Evolutionary conservation across 2,113 vertebrate species (phyloP), one percentile per base, ranked within the genome.

Genomic region (Oryzias melastigma): DNA sequence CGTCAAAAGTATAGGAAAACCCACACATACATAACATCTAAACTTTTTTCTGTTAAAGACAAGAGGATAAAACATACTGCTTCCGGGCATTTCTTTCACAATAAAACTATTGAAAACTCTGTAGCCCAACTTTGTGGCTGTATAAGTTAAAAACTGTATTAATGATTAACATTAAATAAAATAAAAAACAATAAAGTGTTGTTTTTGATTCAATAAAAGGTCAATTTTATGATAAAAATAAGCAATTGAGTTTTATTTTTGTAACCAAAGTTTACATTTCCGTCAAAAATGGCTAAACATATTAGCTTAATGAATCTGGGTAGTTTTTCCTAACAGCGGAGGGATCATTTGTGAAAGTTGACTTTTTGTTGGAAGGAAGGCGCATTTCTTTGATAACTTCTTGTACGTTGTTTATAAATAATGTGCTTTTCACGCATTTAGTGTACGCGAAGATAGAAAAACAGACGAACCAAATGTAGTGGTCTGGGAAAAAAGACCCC

Each of bases 1-100:
- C 75, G 67, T 58, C 67, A 62, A 82, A 89, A 74, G 42, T 85
- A 85, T 22, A 0, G 53, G 55, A 47, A 62, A 57, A 3, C 68
- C 44, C 19, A 13, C 58, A 10, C 35, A 13, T 12, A 35, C 35
- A 35, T 1, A 35, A 35, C 8, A 12, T 35, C 35, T 35, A 12
- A 35, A 35, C 35, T 35, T 35, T 35, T 35, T 35, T 35, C 12
- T 3, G 2, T 12, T 2, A n/a, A n/a, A n/a, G 8, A 35, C 8
- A 8, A 14, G 0, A 3, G 25, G 14, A 7, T 35, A 22, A 14
- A 47, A 5, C 0, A 0, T 0, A 2, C 0, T 7, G 14, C 17
- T 69, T 80, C 82, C 65, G 58, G 25, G 64, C 0, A 0, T 0
- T 0, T 0, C 10, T 65, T 87, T 87, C 75, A 80, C 58, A 69